These are phyloP conservation scores for Heterocephalus glaber DNA, from an alignment of 2,113 vertebrate genomes.

Conservation along the genomic window DNA sequence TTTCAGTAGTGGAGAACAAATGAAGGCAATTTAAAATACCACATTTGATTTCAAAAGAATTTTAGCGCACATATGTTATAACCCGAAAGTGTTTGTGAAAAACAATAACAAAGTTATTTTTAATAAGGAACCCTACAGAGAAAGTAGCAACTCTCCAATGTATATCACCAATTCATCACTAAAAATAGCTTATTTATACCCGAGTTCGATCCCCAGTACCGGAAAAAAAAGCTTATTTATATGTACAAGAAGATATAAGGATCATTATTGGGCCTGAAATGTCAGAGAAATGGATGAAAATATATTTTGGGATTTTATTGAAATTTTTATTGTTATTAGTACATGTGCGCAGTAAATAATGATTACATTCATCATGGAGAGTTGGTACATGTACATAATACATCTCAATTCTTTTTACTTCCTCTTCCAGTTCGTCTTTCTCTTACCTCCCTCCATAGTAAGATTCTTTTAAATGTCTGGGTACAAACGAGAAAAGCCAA, in stretches of 20 bases:
- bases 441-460: background rate
- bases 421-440: background rate
- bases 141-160: slow-evolving; percentile 14
- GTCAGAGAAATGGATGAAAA: background rate
- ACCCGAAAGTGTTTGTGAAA: background rate
- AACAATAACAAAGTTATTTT: slow-evolving; percentile 13
- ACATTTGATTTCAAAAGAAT: slow-evolving; percentile 41
- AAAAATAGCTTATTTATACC: background rate
- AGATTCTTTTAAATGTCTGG: slow-evolving; percentile 24
- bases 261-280: background rate
- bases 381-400: background rate
- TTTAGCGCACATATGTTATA: background rate
- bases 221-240: background rate
- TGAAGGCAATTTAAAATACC: slow-evolving; percentile 28
- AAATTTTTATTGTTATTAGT: background rate
- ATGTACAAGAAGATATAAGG: background rate
- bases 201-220: too few relatives aligned
- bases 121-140: background rate
- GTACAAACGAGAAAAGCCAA: slow-evolving; percentile 2
- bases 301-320: background rate
- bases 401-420: background rate
- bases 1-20: slow-evolving; percentile 52
- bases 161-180: background rate
- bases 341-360: background rate
- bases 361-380: background rate